Conservation (phyloP, 2,888 invertebrate species). For the Strigamia transsilvanica region DNA sequence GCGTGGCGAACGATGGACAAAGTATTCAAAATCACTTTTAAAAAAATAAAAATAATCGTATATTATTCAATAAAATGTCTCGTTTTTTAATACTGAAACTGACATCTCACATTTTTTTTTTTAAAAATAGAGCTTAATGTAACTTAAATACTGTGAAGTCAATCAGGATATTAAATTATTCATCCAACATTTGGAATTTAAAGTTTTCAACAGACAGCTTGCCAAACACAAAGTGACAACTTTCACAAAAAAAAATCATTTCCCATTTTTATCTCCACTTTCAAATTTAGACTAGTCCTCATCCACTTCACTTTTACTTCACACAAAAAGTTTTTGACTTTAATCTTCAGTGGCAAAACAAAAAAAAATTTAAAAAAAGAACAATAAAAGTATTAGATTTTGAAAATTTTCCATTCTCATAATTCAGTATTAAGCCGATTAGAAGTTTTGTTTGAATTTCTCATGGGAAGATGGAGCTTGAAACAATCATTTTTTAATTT, state of each 20-base stretch:
- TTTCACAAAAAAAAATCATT: background rate
- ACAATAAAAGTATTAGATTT: background rate
- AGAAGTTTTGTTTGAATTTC: constrained; percentile 10
- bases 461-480: background rate
- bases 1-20: constrained; percentile 51
- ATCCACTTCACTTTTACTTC: constrained; percentile 15
- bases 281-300: background rate
- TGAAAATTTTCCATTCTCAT: background rate
- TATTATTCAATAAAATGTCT: background rate
- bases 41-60: background rate
- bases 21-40: constrained; percentile 45
- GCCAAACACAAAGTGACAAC: background rate
- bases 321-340: background rate
- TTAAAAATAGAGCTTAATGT: too few species aligned
- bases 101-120: too few species aligned
- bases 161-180: background rate
- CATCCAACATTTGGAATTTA: background rate
- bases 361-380: background rate
- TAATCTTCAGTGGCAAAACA: constrained; percentile 3
- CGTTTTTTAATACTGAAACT: background rate
- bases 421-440: constrained; percentile 48
- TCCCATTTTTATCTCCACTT: background rate
- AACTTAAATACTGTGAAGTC: too few species aligned
- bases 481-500: constrained; percentile 38
- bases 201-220: background rate